A percentile compares a stretch with the other conserved stretches of the same genome.
Evolutionary conservation across 2,113 vertebrate species (phyloP).

Genomic region (Labeo catla): DNA sequence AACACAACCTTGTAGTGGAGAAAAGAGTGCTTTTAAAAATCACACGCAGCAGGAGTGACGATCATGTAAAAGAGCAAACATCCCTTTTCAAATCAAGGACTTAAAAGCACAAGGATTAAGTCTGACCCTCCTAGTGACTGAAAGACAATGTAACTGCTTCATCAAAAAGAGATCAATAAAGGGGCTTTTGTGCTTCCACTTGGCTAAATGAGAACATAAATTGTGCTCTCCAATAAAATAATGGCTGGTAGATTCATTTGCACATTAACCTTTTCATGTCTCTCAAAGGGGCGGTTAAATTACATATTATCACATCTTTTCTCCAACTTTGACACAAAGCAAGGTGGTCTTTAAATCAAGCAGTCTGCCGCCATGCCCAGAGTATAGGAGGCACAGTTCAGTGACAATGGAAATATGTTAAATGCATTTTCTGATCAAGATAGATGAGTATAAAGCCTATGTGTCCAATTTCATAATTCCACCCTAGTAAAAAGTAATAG

Average conservation of each 20-base stretch:
- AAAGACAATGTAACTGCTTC: conserved; percentile 70
- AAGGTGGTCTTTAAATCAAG: conserved; percentile 25
- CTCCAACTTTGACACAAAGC: conserved; percentile 31
- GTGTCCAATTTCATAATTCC: neutral
- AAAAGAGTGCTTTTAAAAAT: neutral
- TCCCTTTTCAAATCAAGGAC: conserved; percentile 53
- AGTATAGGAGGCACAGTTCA: neutral
- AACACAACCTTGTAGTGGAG: neutral
- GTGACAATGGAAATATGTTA: neutral
- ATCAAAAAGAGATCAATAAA: conserved; percentile 75
- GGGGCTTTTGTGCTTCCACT: conserved; percentile 45
- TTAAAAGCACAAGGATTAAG: conserved; percentile 57
- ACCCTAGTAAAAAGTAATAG: too few species aligned
- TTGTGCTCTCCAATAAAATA: conserved; percentile 27
- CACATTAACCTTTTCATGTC: conserved; percentile 37
- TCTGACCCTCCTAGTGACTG: conserved; percentile 68
- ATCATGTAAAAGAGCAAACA: conserved; percentile 32
- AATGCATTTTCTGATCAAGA: neutral
- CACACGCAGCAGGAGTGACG: neutral
- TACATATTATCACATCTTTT: conserved; percentile 7
- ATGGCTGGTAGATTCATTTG: conserved; percentile 23
- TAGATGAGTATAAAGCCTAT: neutral
- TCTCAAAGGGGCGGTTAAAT: conserved; percentile 21
- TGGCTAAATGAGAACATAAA: conserved; percentile 33
- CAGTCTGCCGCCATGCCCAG: neutral